Percentiles rank a stretch among this genome's conserved stretches.
These are phyloP conservation scores for Thaumatotibia leucotreta DNA, from an alignment of 1,140 invertebrate species.

Conservation along the genomic window DNA sequence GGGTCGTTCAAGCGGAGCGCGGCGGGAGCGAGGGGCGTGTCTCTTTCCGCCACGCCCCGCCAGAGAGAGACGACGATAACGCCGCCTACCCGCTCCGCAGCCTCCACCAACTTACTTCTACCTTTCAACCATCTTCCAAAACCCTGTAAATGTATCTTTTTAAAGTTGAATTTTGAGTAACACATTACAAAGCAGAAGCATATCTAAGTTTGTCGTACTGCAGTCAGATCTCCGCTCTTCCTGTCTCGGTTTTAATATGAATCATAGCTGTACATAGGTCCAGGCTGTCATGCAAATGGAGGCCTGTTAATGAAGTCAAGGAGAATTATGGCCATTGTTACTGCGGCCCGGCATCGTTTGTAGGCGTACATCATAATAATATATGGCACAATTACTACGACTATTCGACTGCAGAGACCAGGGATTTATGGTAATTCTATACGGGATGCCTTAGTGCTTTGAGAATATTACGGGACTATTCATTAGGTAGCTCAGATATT, in stretches of 20 bases:
- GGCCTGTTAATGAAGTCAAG: conserved; percentile 73
- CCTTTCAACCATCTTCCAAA: conserved; percentile 19
- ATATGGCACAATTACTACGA: conserved; percentile 61
- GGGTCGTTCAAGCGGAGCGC: conserved; percentile 38
- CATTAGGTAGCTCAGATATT: not conserved
- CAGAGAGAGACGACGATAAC: conserved; percentile 48
- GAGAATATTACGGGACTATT: not conserved
- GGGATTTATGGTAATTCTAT: conserved; percentile 26
- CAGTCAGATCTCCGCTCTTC: conserved; percentile 43
- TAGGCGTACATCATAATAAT: conserved; percentile 69
- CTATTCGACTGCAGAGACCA: conserved; percentile 42
- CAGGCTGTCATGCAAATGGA: conserved; percentile 72
- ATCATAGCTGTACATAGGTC: conserved; percentile 64
- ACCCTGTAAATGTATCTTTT: conserved; percentile 18
- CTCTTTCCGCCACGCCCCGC: conserved; percentile 49
- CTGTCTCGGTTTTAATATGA: conserved; percentile 53
- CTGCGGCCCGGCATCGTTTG: conserved; percentile 62
- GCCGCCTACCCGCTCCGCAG: conserved; percentile 49
- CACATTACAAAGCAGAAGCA: conserved; percentile 15
- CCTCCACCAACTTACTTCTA: conserved; percentile 14
- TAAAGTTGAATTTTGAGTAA: conserved; percentile 38
- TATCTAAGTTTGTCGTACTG: conserved; percentile 23
- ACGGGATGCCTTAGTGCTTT: not conserved
- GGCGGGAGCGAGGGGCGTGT: conserved; percentile 41
- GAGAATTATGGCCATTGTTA: conserved; percentile 74